Base-by-base conservation (phyloP, 1,140 invertebrate species). In the Megathymus violae region DNA sequence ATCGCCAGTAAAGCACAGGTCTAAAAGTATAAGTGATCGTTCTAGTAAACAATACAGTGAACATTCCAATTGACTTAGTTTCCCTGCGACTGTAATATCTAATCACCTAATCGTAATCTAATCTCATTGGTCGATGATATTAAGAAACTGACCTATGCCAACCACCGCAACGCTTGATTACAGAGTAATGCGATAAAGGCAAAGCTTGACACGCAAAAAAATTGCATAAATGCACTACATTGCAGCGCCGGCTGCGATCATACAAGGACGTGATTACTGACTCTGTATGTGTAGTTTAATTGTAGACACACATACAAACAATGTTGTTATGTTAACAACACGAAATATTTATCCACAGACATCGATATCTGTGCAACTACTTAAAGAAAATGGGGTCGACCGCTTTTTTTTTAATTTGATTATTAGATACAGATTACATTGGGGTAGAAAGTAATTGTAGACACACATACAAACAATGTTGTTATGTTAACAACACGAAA, bases 61-160 rank as follows among this genome's bases (percentile, higher is more conserved):
- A 56, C 52, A 56, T 56, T 43, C 40, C 52, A 17, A 54, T 15
- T 27, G 36, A 41, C 41, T 56, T 22, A 22, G 40, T 56, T 43
- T 43, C 62, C 47, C 38, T 47, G 44, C 44, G n/a, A n/a, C 11
- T 15, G 66, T 71, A 44, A 50, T 66, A 76, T 74, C 69, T 76
- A 68, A 78, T 78, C 75, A 71, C 44, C 40, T 41, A 71, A n/a
- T n/a, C n/a, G 80, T 81, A 85, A 87, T 87, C 80, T 87, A 78
- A 85, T 87, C 84, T 70, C 31, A 7, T 10, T 9, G 40, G 36
- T 17, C 17, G 50, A 36, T 64, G 64, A 67, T 69, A 70, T 73
- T 71, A 66, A 51, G 64, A 69, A 80, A 85, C 85, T 88, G 85
- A 88, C 85, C 85, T 88, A 81, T 71, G 76, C 69, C 80, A 88